Percentiles rank a stretch among this genome's conserved stretches.
These are phyloP conservation scores for Arizona elegans DNA, from an alignment of 2,113 vertebrate species.

Conservation along the genomic window DNA sequence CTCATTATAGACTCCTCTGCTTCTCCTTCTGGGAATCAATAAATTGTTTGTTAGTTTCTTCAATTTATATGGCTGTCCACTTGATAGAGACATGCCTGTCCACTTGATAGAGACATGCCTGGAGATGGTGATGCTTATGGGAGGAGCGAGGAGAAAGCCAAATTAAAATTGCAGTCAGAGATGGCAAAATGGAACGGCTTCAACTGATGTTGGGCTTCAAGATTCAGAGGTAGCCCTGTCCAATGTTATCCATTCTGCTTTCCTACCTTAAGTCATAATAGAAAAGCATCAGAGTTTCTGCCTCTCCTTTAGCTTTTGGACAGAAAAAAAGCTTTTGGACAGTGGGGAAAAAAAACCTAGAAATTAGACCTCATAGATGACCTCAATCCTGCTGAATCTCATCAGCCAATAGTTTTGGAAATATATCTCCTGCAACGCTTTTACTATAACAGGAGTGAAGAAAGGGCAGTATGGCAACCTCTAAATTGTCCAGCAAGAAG, in stretches of 20 bases:
- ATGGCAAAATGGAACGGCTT: background rate
- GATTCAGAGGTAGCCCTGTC: background rate
- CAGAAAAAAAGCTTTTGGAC: background rate
- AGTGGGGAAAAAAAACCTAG: background rate
- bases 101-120: background rate
- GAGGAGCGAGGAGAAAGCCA: background rate
- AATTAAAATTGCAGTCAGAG: background rate
- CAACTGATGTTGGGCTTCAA: background rate
- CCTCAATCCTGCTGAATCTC: background rate
- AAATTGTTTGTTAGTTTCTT: background rate
- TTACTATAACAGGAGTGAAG: background rate
- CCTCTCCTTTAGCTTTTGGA: background rate
- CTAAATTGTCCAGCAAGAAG: background rate
- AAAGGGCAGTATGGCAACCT: background rate
- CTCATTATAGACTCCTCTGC: background rate
- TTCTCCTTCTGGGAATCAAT: background rate
- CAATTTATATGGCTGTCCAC: background rate
- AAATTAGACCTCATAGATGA: background rate
- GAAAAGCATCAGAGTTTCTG: background rate
- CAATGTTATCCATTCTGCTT: background rate
- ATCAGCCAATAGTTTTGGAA: background rate
- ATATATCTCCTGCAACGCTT: background rate
- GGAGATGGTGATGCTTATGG: background rate
- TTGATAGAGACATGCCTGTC: background rate
- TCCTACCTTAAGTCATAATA: background rate